These are phyloP conservation scores for Diplogasteroides magnus DNA, from an alignment of 1,140 invertebrate genomes.

Conservation along the genomic window DNA sequence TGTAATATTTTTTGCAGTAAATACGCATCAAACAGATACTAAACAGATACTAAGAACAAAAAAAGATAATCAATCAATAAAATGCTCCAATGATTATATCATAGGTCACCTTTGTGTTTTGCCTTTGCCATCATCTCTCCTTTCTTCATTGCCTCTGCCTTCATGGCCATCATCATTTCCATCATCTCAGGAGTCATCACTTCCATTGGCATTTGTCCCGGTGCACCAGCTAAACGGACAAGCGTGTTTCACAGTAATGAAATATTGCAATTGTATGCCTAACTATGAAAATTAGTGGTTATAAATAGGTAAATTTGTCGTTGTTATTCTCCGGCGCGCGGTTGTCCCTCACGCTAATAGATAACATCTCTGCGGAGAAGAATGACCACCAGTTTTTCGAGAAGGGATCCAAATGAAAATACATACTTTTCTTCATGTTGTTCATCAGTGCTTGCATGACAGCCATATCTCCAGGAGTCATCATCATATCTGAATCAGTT, in stretches of 20 bases:
- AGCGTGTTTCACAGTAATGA: neutral
- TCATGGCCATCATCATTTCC: neutral
- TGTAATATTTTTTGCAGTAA: too few relatives aligned
- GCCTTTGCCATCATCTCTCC: too few relatives aligned
- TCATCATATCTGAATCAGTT: too few relatives aligned
- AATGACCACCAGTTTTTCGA: neutral
- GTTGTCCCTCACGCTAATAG: too few relatives aligned
- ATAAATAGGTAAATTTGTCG: neutral
- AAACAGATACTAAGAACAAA: too few relatives aligned
- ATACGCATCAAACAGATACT: too few relatives aligned
- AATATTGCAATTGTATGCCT: neutral
- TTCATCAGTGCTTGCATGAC: neutral
- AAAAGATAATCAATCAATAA: too few relatives aligned
- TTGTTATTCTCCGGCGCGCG: too few relatives aligned
- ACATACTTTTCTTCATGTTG: neutral
- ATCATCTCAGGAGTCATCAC: slow-evolving; percentile 7
- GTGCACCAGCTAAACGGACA: neutral
- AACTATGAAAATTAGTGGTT: neutral
- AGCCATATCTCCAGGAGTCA: too few relatives aligned
- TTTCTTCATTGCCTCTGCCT: too few relatives aligned
- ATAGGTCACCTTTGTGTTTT: too few relatives aligned
- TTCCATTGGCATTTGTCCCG: neutral
- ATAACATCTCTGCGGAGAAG: neutral
- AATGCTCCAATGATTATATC: too few relatives aligned
- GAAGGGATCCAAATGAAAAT: neutral